These are phyloP conservation scores for Drosophila pectinifera DNA, from an alignment of 1,140 invertebrate species.

Conservation along the genomic window DNA sequence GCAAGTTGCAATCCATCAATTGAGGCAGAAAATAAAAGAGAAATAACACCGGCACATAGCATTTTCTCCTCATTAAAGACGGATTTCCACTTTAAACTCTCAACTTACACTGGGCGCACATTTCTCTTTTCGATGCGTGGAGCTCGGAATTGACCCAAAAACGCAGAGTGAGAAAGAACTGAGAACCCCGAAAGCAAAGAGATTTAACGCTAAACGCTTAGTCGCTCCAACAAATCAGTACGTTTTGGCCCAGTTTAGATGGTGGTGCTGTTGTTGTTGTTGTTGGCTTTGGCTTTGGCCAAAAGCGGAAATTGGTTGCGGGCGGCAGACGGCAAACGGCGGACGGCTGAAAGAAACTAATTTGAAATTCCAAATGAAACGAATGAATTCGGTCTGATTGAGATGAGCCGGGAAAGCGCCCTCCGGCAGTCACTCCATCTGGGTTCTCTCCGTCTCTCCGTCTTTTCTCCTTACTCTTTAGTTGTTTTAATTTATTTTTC, in stretches of 20 bases:
- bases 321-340: conserved; percentile 11
- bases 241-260: conserved; percentile 43
- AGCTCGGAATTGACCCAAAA: conserved; percentile 44
- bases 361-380: conserved; percentile 48
- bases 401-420: conserved; percentile 39
- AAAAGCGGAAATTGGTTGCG: conserved; percentile 47
- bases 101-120: conserved; percentile 44
- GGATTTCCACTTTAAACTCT: conserved; percentile 60
- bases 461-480: background rate
- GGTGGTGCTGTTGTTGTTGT: background rate
- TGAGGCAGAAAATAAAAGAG: conserved; percentile 23
- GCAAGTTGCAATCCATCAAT: conserved; percentile 39
- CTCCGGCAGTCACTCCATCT: conserved; percentile 13
- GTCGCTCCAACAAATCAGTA: conserved; percentile 14
- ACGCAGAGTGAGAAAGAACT: background rate
- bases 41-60: conserved; percentile 20
- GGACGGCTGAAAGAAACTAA: conserved; percentile 11
- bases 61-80: conserved; percentile 64
- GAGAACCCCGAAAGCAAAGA: conserved; percentile 12
- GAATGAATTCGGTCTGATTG: conserved; percentile 43
- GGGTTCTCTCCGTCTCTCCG: background rate
- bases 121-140: conserved; percentile 50
- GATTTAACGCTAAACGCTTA: conserved; percentile 39
- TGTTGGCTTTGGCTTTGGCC: background rate
- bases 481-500: conserved; percentile 10